These are phyloP conservation scores for Drosophila albomicans DNA, from an alignment of 1,140 invertebrate species.

Conservation along the genomic window DNA sequence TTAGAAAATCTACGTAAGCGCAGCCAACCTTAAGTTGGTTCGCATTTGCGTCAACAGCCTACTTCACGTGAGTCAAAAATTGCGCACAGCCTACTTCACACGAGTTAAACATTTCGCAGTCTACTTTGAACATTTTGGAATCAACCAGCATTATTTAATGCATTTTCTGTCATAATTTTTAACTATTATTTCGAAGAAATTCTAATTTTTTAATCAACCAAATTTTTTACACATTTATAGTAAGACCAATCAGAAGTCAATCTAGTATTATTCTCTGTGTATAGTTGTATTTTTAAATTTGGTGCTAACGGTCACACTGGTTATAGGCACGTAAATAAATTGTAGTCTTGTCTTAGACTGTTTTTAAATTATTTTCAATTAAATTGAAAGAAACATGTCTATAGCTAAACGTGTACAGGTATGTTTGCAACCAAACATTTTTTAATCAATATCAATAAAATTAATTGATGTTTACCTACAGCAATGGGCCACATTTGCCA, in stretches of 20 bases:
- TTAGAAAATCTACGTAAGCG: not conserved
- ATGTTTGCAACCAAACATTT: not conserved
- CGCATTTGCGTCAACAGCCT: not conserved
- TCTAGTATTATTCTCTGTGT: too few relatives aligned
- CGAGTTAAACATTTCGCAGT: not conserved
- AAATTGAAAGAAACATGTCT: slow-evolving; percentile 74
- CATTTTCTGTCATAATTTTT: too few relatives aligned
- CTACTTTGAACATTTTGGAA: too few relatives aligned
- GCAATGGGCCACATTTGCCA: slow-evolving; percentile 98
- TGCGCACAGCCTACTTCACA: slow-evolving; percentile 8
- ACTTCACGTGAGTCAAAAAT: slow-evolving; percentile 11
- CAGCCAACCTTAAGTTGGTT: slow-evolving; percentile 21
- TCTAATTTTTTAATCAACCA: too few relatives aligned
- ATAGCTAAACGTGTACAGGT: slow-evolving; percentile 84
- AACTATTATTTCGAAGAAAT: too few relatives aligned
- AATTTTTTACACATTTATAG: too few relatives aligned
- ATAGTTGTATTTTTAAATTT: not conserved
- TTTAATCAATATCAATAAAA: not conserved
- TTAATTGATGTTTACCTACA: slow-evolving; percentile 84
- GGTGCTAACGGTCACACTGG: not conserved
- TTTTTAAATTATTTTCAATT: slow-evolving; percentile 26
- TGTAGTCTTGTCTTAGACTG: not conserved
- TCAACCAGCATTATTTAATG: slow-evolving; percentile 7
- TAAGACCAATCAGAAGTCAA: too few relatives aligned
- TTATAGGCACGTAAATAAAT: slow-evolving; percentile 25